phyloP scores from a whole-genome alignment of 2,888 invertebrate species.

The Synergus japonicus region DNA sequence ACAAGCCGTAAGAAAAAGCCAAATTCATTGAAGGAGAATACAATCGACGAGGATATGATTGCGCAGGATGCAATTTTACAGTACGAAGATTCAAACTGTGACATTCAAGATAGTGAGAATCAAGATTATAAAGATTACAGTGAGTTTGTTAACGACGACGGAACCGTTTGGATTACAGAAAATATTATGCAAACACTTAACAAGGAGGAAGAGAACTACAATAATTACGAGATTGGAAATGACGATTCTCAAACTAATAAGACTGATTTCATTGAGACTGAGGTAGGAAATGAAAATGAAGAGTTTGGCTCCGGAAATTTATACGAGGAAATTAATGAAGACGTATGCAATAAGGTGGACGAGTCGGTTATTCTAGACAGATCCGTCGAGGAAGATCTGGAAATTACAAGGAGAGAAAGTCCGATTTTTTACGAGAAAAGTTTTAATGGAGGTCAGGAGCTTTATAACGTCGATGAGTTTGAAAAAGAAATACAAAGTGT shows the following conservation, averaged over 20 bases:
- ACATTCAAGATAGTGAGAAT: slow-evolving; percentile 40
- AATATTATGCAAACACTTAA: background rate
- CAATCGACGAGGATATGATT: slow-evolving; percentile 55
- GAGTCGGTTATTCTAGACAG: slow-evolving; percentile 9
- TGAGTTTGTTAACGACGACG: slow-evolving; percentile 48
- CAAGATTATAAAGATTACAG: slow-evolving; percentile 49
- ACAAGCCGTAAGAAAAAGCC: slow-evolving; percentile 70
- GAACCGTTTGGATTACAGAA: slow-evolving; percentile 41
- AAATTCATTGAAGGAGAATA: slow-evolving; percentile 54
- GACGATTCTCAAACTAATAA: slow-evolving; percentile 64
- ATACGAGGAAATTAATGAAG: background rate
- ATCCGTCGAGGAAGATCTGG: background rate
- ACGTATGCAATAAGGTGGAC: background rate
- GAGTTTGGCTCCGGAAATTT: slow-evolving; percentile 40
- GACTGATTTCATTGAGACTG: slow-evolving; percentile 73
- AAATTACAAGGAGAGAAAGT: background rate
- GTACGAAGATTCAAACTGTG: slow-evolving; percentile 50
- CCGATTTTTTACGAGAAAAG: slow-evolving; percentile 18
- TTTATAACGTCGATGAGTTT: slow-evolving; percentile 4
- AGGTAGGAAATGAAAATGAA: slow-evolving; percentile 60
- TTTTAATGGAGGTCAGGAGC: background rate
- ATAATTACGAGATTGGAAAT: slow-evolving; percentile 50
- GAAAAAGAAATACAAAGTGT: background rate
- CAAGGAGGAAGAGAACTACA: slow-evolving; percentile 48
- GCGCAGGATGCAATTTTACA: slow-evolving; percentile 61